Base-by-base conservation (phyloP, 2,113 vertebrate species). In the Gopherus flavomarginatus region DNA sequence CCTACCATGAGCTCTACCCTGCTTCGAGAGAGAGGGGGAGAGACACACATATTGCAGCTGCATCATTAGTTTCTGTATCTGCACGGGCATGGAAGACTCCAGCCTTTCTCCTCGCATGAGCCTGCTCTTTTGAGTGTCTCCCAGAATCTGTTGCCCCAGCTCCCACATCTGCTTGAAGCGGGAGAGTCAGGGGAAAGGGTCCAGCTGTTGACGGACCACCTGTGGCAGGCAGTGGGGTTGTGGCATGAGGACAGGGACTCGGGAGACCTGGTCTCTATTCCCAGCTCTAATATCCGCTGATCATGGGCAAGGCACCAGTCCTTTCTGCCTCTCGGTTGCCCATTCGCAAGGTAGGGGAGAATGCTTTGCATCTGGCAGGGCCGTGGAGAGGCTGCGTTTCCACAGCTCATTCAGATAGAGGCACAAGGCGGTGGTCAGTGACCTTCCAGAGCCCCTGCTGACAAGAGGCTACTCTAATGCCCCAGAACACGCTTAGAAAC, bases 101-200 rank as follows among this genome's bases (percentile, higher is more conserved):
- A 44, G 13, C 42, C 62, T 69, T 5, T 24, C n/a, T 31, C n/a
- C 72, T 85, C 22, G 5, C 1, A 62, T 1, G n/a, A 27, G 27
- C 29, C 87, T 0, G 3, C 31, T 1, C 49, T 5, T 5, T 29
- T 4, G 0, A 0, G 81, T 31, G 29, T 1, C 3, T 0, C 8
- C 0, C 72, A 0, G 54, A 81, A 42, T 49, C 24, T 19, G 57
- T 29, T 0, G 0, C 38, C 38, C 75, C 75, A 12, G 38, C 79
- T 85, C 42, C 53, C 4, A 1, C 1, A 2, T 14, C 24, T 3
- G 81, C 81, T 87, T 90, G 0, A 26, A 77, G 75, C 12, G 8
- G 65, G 65, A 17, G 65, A 38, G 65, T n/a, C 42, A 4, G 75
- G 42, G 42, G 11, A 26, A 78, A 47, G 42, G 42, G 22, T 42